Evolutionary conservation across 2,888 invertebrate species (phyloP).

Genomic region (Tenthredo livida): DNA sequence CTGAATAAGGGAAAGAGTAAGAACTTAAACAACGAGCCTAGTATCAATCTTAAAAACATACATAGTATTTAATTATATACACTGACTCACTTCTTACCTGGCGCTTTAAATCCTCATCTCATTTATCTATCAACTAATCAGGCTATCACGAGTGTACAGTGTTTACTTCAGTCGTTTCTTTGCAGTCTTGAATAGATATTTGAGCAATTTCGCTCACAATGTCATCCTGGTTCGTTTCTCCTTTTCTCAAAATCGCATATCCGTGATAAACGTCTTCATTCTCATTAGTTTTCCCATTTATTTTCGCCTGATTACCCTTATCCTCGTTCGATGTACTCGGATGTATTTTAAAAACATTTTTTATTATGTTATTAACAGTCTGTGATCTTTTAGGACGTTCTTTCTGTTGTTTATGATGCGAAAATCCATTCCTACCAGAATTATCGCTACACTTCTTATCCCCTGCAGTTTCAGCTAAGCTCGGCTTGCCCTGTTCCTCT

Average conservation of each 20-base stretch:
- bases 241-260: constrained; percentile 72
- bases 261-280: constrained; percentile 60
- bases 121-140: constrained; percentile 59
- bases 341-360: constrained; percentile 69
- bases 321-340: constrained; percentile 56
- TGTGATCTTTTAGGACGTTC: constrained; percentile 69
- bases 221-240: constrained; percentile 66
- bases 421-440: constrained; percentile 58
- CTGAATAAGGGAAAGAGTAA: neutral
- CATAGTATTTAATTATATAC: neutral
- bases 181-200: constrained; percentile 73
- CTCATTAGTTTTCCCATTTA: constrained; percentile 10
- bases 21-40: neutral
- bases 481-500: constrained; percentile 9
- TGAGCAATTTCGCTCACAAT: constrained; percentile 68
- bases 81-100: constrained; percentile 59
- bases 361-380: constrained; percentile 70
- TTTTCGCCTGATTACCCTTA: constrained; percentile 58
- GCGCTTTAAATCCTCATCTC: constrained; percentile 43
- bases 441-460: constrained; percentile 48
- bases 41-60: constrained; percentile 43
- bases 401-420: constrained; percentile 60
- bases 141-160: constrained; percentile 73
- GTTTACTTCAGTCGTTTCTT: constrained; percentile 64
- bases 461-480: constrained; percentile 23